Percentiles rank a stretch among this genome's conserved stretches.
phyloP scores from a whole-genome alignment of 2,888 invertebrate species.

The Poecilobothrus nobilitatus region DNA sequence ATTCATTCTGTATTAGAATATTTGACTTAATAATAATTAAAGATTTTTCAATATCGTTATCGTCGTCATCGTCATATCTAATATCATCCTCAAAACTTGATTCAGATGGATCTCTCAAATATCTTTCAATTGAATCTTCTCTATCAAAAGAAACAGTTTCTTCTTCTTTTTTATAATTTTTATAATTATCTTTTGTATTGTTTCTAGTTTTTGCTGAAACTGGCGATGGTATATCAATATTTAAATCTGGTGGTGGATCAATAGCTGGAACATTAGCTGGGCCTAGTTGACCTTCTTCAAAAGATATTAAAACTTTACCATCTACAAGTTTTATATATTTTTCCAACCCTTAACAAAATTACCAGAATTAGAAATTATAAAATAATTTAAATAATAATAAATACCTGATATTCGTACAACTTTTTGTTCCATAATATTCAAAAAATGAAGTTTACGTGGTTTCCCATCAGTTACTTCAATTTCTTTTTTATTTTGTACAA shows the following conservation, averaged over 20 bases:
- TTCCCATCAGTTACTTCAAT: conserved; percentile 17
- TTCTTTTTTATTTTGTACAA: conserved; percentile 17
- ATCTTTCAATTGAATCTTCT: not conserved
- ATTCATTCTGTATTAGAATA: not conserved
- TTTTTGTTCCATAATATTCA: not conserved
- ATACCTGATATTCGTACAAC: not conserved
- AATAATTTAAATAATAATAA: not conserved
- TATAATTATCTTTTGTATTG: not conserved
- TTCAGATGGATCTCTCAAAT: not conserved
- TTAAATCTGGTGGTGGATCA: not conserved
- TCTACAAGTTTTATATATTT: not conserved
- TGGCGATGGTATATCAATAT: not conserved
- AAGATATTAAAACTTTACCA: not conserved
- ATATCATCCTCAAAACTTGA: not conserved
- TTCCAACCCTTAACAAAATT: not conserved
- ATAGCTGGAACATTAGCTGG: not conserved
- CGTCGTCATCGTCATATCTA: not conserved
- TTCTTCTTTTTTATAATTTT: not conserved
- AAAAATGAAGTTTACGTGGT: not conserved
- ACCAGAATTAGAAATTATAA: not conserved
- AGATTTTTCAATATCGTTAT: not conserved
- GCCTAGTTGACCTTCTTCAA: not conserved
- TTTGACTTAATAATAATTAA: not conserved
- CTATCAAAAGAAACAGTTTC: not conserved
- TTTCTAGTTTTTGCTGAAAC: not conserved